Evolutionary conservation across 2,113 vertebrate genomes (phyloP), one percentile per base, ranked within the genome.

Genomic region (Buteo buteo): DNA sequence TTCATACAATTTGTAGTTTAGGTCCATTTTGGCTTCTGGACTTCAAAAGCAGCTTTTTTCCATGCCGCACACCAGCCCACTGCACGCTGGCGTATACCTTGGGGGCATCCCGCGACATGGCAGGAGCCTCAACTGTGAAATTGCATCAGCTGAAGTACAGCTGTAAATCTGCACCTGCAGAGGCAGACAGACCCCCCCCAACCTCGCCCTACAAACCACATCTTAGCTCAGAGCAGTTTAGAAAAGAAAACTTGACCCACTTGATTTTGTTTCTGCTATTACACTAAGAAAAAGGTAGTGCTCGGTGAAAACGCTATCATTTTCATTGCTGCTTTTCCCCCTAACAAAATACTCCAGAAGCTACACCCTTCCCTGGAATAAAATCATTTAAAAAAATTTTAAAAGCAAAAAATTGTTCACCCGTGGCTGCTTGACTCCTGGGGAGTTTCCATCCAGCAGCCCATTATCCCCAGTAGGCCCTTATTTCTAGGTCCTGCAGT

Each of bases 371-470:
- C 36, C 36, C 32, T 21, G 38, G 5, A 67, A 78, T 32, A 64
- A 62, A 79, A 55, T 3, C 0, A 44, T 17, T 67, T 7, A 0
- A 0, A 58, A 32, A 54, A 9, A 10, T 0, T 11, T 0, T 1
- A 50, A 79, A 50, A 6, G 3, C 7, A 55, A 45, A 47, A 59
- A 42, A 21, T 1, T 5, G 2, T 66, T 83, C 19, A 28, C 45
- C 16, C 0, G 0, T 29, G 24, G 18, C 36, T 50, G 9, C 16
- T 38, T 44, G 31, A 65, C 32, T 16, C 36, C 34, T 0, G 0
- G 18, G 17, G 34, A 45, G 20, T 66, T 82, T 59, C 57, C 6
- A 8, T 21, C 42, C 55, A 74, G 59, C 25, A 70, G 25, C 9
- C 19, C 3, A 0, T 28, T 57, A 20, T 20, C 17, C 65, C 45